A percentile compares a stretch with the other conserved stretches of the same genome.
phyloP scores from a whole-genome alignment of 1,140 invertebrate genomes.

The Brevipalpus yothersi region DNA sequence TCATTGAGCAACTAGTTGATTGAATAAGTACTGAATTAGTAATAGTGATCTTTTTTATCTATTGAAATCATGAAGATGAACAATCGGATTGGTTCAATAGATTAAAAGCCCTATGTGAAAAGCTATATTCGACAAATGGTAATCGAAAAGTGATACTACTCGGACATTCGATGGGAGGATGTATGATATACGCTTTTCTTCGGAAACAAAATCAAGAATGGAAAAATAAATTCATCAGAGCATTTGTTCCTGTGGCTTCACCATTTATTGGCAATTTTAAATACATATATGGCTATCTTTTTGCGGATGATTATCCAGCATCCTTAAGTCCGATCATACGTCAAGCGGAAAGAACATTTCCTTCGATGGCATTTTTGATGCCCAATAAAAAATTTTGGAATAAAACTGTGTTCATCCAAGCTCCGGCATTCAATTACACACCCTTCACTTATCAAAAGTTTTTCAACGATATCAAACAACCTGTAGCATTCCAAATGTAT shows the following conservation, averaged over 20 bases:
- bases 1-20: too few relatives aligned
- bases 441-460: background rate
- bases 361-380: background rate
- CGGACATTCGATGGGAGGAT: conserved; percentile 83
- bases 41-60: background rate
- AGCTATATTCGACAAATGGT: conserved; percentile 51
- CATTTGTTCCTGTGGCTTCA: conserved; percentile 59
- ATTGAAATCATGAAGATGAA: conserved; percentile 2
- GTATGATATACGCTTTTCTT: conserved; percentile 60
- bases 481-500: background rate
- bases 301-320: background rate
- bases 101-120: conserved; percentile 54
- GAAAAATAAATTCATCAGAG: conserved; percentile 71
- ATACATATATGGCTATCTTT: conserved; percentile 52
- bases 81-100: conserved; percentile 15
- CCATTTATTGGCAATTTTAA: conserved; percentile 86
- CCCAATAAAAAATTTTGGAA: background rate
- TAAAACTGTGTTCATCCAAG: background rate
- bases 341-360: background rate
- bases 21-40: too few relatives aligned
- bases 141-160: conserved; percentile 51
- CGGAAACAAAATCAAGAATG: conserved; percentile 46
- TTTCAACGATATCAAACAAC: background rate
- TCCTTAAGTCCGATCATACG: background rate
- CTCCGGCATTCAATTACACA: background rate